Conservation (phyloP, 2,888 invertebrate species). For the Acronicta alni region DNA sequence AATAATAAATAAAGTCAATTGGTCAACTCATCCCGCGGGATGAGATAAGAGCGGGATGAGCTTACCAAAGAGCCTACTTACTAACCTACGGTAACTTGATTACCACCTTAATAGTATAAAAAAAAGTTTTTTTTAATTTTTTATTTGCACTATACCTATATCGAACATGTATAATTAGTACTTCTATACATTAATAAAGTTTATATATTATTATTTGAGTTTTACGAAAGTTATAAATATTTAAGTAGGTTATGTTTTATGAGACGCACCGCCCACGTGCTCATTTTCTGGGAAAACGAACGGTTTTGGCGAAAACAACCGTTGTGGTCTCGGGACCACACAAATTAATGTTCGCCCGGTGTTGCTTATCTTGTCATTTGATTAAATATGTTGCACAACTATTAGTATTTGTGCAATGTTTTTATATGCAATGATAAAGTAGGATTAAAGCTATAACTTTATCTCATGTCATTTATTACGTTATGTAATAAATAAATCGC, state of each 20-base stretch:
- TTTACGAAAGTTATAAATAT: conserved; percentile 27
- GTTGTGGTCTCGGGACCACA: conserved; percentile 61
- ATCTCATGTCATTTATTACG: background rate
- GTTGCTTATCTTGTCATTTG: conserved; percentile 55
- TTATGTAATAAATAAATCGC: background rate
- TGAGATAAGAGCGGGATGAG: too few relatives aligned
- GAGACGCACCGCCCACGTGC: conserved; percentile 35
- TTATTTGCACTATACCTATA: too few relatives aligned
- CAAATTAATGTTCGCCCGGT: conserved; percentile 63
- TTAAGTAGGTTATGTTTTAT: conserved; percentile 41
- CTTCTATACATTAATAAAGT: too few relatives aligned
- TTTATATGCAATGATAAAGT: background rate
- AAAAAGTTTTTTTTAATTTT: too few relatives aligned
- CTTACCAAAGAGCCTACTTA: too few relatives aligned
- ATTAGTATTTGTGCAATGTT: background rate
- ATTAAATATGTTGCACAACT: conserved; percentile 27
- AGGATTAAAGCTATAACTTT: background rate
- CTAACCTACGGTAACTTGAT: too few relatives aligned
- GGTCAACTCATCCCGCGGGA: too few relatives aligned
- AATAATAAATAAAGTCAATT: too few relatives aligned
- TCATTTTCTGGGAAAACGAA: conserved; percentile 48
- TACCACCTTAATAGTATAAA: too few relatives aligned
- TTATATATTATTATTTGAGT: background rate
- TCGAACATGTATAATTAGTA: too few relatives aligned
- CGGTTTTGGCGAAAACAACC: conserved; percentile 42